These are phyloP conservation scores for Tetragonisca angustula DNA, from an alignment of 2,888 invertebrate species.

Conservation along the genomic window DNA sequence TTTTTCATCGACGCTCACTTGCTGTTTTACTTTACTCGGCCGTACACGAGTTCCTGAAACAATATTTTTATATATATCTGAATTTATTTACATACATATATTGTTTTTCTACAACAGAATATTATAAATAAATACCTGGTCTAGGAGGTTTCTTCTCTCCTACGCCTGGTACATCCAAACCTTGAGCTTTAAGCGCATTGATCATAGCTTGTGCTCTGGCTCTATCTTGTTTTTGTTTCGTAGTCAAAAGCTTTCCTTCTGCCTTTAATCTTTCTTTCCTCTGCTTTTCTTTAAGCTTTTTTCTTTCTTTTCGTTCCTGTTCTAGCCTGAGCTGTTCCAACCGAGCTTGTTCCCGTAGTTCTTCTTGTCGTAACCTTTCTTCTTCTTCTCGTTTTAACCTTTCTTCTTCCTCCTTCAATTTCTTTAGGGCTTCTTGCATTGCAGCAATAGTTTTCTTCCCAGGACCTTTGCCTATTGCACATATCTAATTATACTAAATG, in stretches of 20 bases:
- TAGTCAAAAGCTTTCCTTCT: conserved; percentile 97
- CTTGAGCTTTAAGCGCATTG: conserved; percentile 95
- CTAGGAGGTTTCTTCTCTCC: conserved; percentile 86
- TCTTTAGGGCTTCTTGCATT: conserved; percentile 95
- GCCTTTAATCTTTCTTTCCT: conserved; percentile 96
- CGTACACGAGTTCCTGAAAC: conserved; percentile 89
- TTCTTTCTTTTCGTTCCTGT: conserved; percentile 93
- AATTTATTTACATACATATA: not conserved
- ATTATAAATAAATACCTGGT: conserved; percentile 84
- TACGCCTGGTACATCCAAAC: conserved; percentile 91
- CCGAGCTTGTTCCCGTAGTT: conserved; percentile 90
- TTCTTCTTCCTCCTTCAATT: conserved; percentile 95
- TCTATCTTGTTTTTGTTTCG: conserved; percentile 96
- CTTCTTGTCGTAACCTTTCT: conserved; percentile 90
- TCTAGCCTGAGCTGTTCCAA: conserved; percentile 92
- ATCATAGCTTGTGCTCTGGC: conserved; percentile 95
- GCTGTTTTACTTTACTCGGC: conserved; percentile 89
- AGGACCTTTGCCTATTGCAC: conserved; percentile 86
- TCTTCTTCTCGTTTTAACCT: conserved; percentile 90
- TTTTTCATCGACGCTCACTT: conserved; percentile 86
- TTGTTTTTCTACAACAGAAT: not conserved
- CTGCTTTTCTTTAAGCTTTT: conserved; percentile 96
- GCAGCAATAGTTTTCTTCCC: conserved; percentile 94
- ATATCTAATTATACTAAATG: conserved; percentile 53
- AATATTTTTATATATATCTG: not conserved